These are phyloP conservation scores for Trachemys scripta DNA, from an alignment of 2,113 vertebrate species.

Conservation along the genomic window DNA sequence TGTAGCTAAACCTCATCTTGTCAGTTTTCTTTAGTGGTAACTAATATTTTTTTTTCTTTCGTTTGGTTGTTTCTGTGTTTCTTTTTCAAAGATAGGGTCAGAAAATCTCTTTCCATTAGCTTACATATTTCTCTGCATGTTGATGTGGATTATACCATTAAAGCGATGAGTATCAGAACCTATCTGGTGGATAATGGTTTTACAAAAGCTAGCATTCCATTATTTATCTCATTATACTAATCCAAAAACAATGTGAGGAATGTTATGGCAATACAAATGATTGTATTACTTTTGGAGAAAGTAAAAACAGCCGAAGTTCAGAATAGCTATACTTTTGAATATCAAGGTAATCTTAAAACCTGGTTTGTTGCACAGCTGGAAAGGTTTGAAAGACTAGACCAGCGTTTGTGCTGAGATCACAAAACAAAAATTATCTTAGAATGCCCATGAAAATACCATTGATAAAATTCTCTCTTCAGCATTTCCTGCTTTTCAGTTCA, in stretches of 20 bases:
- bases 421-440: neutral
- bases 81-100: constrained; percentile 36
- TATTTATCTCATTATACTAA: constrained; percentile 61
- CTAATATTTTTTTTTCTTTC: neutral
- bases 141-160: neutral
- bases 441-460: constrained; percentile 8
- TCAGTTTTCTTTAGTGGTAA: neutral
- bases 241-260: constrained; percentile 70
- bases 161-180: constrained; percentile 24
- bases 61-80: neutral
- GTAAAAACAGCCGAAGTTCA: constrained; percentile 22
- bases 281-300: constrained; percentile 20
- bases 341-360: constrained; percentile 6
- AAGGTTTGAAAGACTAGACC: neutral
- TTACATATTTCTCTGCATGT: neutral
- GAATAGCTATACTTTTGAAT: neutral
- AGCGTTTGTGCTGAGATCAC: neutral
- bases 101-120: constrained; percentile 27
- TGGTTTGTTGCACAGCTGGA: neutral
- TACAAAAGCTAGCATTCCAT: constrained; percentile 37
- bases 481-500: constrained; percentile 41
- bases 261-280: constrained; percentile 40
- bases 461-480: neutral
- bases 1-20: neutral
- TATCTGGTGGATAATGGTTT: constrained; percentile 35